Base-by-base conservation (phyloP, 1,140 invertebrate genomes). In the Conus betulinus region DNA sequence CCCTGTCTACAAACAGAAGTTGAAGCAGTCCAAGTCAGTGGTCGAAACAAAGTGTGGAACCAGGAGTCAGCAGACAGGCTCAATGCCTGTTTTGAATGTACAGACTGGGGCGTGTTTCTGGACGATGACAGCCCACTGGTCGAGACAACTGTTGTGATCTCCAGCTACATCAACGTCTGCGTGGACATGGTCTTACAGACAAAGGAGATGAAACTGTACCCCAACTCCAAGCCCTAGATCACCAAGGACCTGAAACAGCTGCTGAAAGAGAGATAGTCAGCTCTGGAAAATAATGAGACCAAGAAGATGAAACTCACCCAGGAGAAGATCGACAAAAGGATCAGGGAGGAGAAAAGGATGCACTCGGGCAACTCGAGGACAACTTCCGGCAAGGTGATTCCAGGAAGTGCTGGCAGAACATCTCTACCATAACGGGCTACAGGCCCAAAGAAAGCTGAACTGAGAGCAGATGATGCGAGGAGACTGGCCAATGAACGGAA, bases 51-150 rank as follows among this genome's bases (percentile, higher is more conserved):
- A 27, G 27, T 52, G 27, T 87, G 85, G 85, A 87, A 23, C 27
- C 10, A 67, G 27, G 60, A 39, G 13, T 71, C 85, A 7, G 13
- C 57, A 51, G 85, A 87, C 11, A 39, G 39, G 10, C 25, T 87
- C 13, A 87, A 87, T 15, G 85, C 53, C 25, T 87, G 85, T 25
- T 87, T 74, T 87, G 67, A 76, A 5, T 87, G 67, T 52, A 87
- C 85, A 25, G 67, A 53, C 52, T 74, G 85, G 60, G 52, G 51
- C n/a, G 15, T 87, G 0, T 87, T 87, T 27, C 27, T 55, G 63
- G 52, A 67, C 0, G 60, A 67, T 51, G 11, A 27, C 25, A 51
- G 25, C 23, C 13, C 25, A n/a, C 25, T 87, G n/a, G 39, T 51
- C 39, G 85, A 71, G n/a, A 13, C 5, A 39, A 51, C 27, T 5